These are phyloP conservation scores for Gobius niger DNA, from an alignment of 2,113 vertebrate species.

Conservation along the genomic window DNA sequence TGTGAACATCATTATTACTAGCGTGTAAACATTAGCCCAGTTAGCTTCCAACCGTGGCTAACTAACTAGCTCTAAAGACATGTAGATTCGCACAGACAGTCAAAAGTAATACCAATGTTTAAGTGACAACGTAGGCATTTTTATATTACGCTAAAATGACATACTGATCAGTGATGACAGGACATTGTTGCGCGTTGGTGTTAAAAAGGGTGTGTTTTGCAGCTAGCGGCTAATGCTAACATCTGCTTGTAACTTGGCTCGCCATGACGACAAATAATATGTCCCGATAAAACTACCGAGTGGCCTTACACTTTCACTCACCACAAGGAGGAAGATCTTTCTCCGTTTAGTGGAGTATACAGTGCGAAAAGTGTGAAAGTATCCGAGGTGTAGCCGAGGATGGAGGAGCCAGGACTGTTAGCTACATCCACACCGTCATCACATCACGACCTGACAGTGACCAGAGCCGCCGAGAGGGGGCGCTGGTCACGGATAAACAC, in stretches of 20 bases:
- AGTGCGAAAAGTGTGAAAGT: constrained; percentile 10
- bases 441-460: background rate
- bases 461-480: constrained; percentile 22
- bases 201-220: background rate
- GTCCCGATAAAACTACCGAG: background rate
- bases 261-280: background rate
- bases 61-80: background rate
- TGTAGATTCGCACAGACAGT: background rate
- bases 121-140: background rate
- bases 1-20: constrained; percentile 43
- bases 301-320: constrained; percentile 31
- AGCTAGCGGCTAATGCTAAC: constrained; percentile 15
- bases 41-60: constrained; percentile 7
- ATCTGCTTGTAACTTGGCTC: constrained; percentile 1
- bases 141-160: background rate
- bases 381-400: background rate
- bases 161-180: accelerated
- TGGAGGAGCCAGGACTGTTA: constrained; percentile 10
- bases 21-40: background rate
- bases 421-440: constrained; percentile 17
- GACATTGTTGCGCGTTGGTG: accelerated
- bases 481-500: background rate
- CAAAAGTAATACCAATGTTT: background rate
- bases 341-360: constrained; percentile 27
- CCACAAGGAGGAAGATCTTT: constrained; percentile 27